Base-by-base conservation (phyloP, 2,113 vertebrate genomes). In the Podiceps cristatus region DNA sequence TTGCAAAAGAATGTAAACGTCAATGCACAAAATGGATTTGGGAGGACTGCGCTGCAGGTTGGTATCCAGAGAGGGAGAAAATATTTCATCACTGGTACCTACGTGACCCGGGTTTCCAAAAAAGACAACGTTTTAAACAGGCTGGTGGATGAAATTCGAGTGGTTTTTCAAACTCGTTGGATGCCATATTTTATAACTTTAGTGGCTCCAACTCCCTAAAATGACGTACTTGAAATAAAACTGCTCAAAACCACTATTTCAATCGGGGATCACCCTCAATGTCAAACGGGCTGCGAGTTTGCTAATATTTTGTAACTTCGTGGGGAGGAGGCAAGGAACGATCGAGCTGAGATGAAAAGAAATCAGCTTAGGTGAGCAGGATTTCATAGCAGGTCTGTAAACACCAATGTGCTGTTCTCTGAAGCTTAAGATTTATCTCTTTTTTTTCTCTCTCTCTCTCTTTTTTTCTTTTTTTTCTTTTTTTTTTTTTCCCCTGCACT, bases 21-120 rank as follows among this genome's bases (percentile, higher is more conserved):
- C 97, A 99, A 99, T 99, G 98, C 98, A 93, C 97, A 92, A 91
- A 99, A 99, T 98, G 96, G 50, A 96, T 99, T 97, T 98, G 98
- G 98, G 95, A 99, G 99, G 97, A 99, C 99, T 97, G 97, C 99
- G 94, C 96, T 99, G 96, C 99, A 99, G 99, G 99, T 99, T 98
- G 97, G 99, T 99, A 98, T 98, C 96, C 97, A 97, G 96, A 97
- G 97, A 97, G 98, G 97, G 98, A 98, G 90, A 94, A 98, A 97
- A 97, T 96, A 96, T 97, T 97, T 97, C 98, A 97, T 96, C 97
- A 95, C 93, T 95, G 95, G 97, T 98, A 96, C 97, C 97, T 98
- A 90, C 96, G 97, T 96, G 97, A 98, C 94, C 97, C 84, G 97
- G 97, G 98, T 96, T 93, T 97, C 96, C 97, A 96, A 97, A 98